A percentile compares a stretch with the other conserved stretches of the same genome.
Evolutionary conservation across 2,888 invertebrate species (phyloP).

Genomic region (Drosophila cognata): DNA sequence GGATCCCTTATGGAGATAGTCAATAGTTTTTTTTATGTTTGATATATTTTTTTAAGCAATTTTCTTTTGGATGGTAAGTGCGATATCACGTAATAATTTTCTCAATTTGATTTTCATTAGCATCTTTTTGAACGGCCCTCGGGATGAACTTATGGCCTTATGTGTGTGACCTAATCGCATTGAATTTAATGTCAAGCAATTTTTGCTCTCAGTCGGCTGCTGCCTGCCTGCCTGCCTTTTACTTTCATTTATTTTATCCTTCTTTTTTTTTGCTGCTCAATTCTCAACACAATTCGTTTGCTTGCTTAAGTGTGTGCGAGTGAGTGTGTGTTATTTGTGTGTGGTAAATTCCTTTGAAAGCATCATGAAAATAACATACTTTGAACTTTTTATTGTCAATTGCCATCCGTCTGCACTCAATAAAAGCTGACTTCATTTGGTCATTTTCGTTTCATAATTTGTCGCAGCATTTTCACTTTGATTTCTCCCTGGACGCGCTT

Average conservation of each 20-base stretch:
- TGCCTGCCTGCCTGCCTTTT: conserved; percentile 31
- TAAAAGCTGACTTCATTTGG: conserved; percentile 73
- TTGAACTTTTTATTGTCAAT: conserved; percentile 78
- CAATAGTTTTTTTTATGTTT: background rate
- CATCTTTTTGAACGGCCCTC: conserved; percentile 25
- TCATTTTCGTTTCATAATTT: conserved; percentile 78
- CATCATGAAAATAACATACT: conserved; percentile 73
- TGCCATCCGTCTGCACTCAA: conserved; percentile 62
- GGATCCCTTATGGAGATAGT: background rate
- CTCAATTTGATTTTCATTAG: background rate
- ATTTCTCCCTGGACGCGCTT: conserved; percentile 42
- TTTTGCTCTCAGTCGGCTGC: conserved; percentile 50
- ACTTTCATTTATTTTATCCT: conserved; percentile 25
- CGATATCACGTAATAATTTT: background rate
- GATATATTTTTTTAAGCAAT: background rate
- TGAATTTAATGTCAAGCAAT: conserved; percentile 78
- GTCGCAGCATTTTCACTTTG: conserved; percentile 37
- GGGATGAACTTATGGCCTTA: conserved; percentile 11
- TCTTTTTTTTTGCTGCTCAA: conserved; percentile 11
- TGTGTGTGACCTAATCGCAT: conserved; percentile 72
- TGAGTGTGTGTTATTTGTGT: conserved; percentile 34
- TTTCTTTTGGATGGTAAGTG: background rate
- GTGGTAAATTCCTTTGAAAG: conserved; percentile 62
- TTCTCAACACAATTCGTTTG: conserved; percentile 20
- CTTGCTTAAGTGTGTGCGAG: conserved; percentile 14